Base-by-base conservation (phyloP, 2,797 vertebrate species). In the Decapterus maruadsi region DNA sequence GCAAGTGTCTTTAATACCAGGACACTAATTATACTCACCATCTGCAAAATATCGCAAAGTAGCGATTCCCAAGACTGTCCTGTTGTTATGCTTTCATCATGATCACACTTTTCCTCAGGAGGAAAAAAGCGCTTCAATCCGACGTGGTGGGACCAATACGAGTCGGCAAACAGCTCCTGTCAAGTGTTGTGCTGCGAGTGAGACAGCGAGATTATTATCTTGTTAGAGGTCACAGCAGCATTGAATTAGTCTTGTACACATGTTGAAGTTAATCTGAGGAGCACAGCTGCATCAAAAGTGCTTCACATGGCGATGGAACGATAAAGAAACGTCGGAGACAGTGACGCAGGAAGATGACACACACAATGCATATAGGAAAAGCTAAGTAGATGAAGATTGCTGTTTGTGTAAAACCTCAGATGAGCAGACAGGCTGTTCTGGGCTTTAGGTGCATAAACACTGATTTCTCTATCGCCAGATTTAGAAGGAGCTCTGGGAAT, bases 1-100 rank as follows among this genome's bases (percentile, higher is more conserved):
- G 56, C 57, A 75, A 86, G 70, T 56, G 75, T 62, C 79, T 90
- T 87, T 79, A 87, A 84, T 84, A 90, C 75, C 78, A 81, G 71
- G 87, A 84, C 77, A 86, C 88, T 90, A 92, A 94, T 93, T 93
- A 92, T 71, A 87, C 80, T 83, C 84, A 81, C 89, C 89, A 92
- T 91, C 90, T 91, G 89, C 81, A 90, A 88, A 82, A 87, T 79
- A 83, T 62, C 51, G 48, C 48, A 29, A 78, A 66, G 78, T 76
- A 77, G 73, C 65, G 87, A 88, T 86, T 91, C 83, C 85, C 83
- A 77, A 56, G 86, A 80, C 78, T 71, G 77, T 68, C 29, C 36
- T 68, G 89, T 84, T 86, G 86, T 84, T 86, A 63, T 63, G 34
- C 87, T 87, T 90, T 90, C 86, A 92, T 91, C 84, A 73, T 60